Evolutionary conservation across 2,113 vertebrate species (phyloP).

Genomic region (Porphyrio hochstetteri): DNA sequence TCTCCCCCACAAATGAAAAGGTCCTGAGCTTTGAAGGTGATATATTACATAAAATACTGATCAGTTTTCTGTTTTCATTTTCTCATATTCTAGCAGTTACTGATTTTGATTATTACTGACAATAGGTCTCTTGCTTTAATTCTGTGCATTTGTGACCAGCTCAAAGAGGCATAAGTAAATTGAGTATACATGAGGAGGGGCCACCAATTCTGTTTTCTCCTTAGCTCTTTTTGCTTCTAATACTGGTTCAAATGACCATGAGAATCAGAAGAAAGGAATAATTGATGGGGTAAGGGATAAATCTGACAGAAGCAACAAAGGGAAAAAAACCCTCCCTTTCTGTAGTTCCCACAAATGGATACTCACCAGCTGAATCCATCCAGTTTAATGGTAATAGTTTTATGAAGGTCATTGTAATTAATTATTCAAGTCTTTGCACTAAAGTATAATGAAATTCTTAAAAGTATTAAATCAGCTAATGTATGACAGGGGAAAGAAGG

Average conservation of each 20-base stretch:
- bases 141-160: neutral
- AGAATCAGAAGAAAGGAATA: neutral
- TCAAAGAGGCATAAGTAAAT: neutral
- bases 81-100: neutral
- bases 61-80: neutral
- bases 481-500: neutral
- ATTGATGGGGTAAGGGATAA: neutral
- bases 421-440: neutral
- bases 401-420: neutral
- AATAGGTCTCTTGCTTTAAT: neutral
- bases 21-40: too few relatives aligned
- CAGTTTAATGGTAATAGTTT: neutral
- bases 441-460: neutral
- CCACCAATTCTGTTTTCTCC: neutral
- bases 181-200: neutral
- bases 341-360: neutral
- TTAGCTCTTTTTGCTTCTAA: neutral
- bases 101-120: neutral
- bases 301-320: neutral
- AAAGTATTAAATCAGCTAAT: neutral
- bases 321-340: neutral
- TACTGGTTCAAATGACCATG: neutral
- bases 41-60: too few relatives aligned
- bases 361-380: neutral
- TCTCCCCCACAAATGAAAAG: too few relatives aligned